Base-by-base conservation (phyloP, 2,113 vertebrate species). In the Syngnathus typhle region DNA sequence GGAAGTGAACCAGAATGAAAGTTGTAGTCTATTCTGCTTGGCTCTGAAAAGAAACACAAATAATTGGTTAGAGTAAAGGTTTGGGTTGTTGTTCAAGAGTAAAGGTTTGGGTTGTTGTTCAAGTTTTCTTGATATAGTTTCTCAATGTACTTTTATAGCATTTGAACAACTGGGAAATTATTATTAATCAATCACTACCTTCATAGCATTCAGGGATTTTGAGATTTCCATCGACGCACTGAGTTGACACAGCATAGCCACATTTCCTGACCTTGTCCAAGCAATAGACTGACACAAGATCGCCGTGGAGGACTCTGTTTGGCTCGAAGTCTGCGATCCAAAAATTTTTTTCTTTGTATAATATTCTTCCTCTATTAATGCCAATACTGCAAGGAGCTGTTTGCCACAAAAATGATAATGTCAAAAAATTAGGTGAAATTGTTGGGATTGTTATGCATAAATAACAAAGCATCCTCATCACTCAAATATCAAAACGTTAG, bases 201-300 rank as follows among this genome's bases (percentile, higher is more conserved):
- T 88, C 37, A 75, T 80, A 87, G 73, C 88, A 89, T 46, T 77
- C 74, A 6, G 86, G 87, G 63, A 87, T 78, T 27, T 37, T 38
- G 55, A 88, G 77, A 4, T 10, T 76, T 64, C 87, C 88, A 63
- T 87, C 46, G 0, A 72, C 60, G 21, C 88, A 89, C 69, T 89
- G 88, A 3, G 65, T 65, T 47, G 76, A 5, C n/a, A 85, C 71
- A 23, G 76, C 60, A 32, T 84, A 85, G 23, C 82, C 79, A 70
- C 88, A 89, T 0, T 69, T 58, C 58, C 64, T 79, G 38, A 1
- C 66, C 7, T 65, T 44, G 69, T 84, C 36, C 80, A 60, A 68
- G 72, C 88, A 89, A 69, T 84, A 88, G 32, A 89, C 23, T 5
- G 80, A 86, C 51, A 89, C 23, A 3, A 76, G 54, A 1, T 86